A percentile compares a stretch with the other conserved stretches of the same genome.
Evolutionary conservation across 2,888 invertebrate genomes (phyloP).

Genomic region (Drepana falcataria): DNA sequence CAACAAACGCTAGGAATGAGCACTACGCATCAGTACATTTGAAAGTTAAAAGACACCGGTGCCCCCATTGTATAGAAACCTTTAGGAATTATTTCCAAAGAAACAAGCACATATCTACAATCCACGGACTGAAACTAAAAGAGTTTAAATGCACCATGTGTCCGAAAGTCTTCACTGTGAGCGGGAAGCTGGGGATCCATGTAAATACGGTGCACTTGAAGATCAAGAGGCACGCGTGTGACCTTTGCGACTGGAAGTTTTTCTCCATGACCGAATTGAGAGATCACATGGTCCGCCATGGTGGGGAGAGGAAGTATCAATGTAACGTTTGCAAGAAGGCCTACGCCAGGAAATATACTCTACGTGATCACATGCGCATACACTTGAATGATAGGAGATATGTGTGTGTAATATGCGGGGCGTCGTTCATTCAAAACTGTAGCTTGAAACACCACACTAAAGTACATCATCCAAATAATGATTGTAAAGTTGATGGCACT

Average conservation of each 20-base stretch:
- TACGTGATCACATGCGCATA: conserved; percentile 66
- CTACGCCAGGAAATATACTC: conserved; percentile 65
- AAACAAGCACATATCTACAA: conserved; percentile 54
- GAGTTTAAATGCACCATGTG: conserved; percentile 64
- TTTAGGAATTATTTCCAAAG: conserved; percentile 67
- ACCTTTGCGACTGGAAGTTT: conserved; percentile 74
- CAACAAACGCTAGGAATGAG: conserved; percentile 63
- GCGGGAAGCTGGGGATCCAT: conserved; percentile 60
- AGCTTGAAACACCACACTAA: conserved; percentile 61
- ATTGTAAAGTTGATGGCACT: not conserved
- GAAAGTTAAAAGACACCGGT: conserved; percentile 59
- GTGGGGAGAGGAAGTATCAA: conserved; percentile 69
- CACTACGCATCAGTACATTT: conserved; percentile 72
- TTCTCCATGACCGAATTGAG: conserved; percentile 75
- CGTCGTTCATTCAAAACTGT: conserved; percentile 60
- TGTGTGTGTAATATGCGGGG: conserved; percentile 53
- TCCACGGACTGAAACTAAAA: conserved; percentile 60
- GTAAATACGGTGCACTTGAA: conserved; percentile 64
- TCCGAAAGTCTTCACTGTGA: conserved; percentile 55
- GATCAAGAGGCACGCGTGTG: conserved; percentile 61
- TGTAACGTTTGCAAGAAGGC: conserved; percentile 72
- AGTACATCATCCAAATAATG: conserved; percentile 48
- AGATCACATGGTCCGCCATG: conserved; percentile 74
- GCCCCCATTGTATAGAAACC: conserved; percentile 59
- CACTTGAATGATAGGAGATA: conserved; percentile 63